Percentiles rank a stretch among this genome's conserved stretches.
phyloP scores from a whole-genome alignment of 2,888 invertebrate genomes.

The Amorpha juglandis region DNA sequence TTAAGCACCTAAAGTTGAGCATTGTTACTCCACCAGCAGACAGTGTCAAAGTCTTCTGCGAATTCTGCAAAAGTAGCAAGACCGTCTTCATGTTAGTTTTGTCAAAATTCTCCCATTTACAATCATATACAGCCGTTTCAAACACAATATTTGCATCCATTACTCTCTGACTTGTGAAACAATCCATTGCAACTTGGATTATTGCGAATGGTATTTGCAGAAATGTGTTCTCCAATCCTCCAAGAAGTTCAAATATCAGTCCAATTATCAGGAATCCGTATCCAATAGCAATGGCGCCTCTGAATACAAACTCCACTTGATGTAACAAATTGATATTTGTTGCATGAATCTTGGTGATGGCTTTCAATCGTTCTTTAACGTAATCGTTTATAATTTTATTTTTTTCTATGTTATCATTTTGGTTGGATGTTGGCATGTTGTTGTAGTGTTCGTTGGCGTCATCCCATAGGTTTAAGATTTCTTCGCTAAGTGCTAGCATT shows the following conservation, averaged over 20 bases:
- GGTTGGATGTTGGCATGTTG: conserved; percentile 35
- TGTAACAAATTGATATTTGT: conserved; percentile 42
- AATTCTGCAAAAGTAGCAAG: conserved; percentile 54
- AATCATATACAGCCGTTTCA: conserved; percentile 58
- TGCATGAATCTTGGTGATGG: conserved; percentile 45
- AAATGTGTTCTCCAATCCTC: conserved; percentile 56
- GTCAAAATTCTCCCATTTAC: conserved; percentile 68
- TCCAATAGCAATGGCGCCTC: conserved; percentile 50
- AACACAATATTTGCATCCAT: conserved; percentile 59
- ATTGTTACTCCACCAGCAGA: conserved; percentile 62
- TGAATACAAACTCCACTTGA: conserved; percentile 48
- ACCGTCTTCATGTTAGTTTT: conserved; percentile 58
- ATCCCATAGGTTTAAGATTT: conserved; percentile 54
- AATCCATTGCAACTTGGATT: conserved; percentile 57
- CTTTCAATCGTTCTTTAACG: conserved; percentile 39
- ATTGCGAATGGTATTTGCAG: conserved; percentile 54
- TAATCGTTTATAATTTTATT: conserved; percentile 37
- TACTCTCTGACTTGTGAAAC: conserved; percentile 60
- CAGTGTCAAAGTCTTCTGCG: conserved; percentile 60
- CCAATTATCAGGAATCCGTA: conserved; percentile 47
- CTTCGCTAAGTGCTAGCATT: conserved; percentile 57
- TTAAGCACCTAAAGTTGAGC: conserved; percentile 55
- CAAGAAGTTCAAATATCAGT: conserved; percentile 50
- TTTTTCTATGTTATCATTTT: conserved; percentile 8
- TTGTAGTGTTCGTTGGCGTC: conserved; percentile 48